These are phyloP conservation scores for Bungarus multicinctus DNA, from an alignment of 2,113 vertebrate genomes.

Conservation along the genomic window DNA sequence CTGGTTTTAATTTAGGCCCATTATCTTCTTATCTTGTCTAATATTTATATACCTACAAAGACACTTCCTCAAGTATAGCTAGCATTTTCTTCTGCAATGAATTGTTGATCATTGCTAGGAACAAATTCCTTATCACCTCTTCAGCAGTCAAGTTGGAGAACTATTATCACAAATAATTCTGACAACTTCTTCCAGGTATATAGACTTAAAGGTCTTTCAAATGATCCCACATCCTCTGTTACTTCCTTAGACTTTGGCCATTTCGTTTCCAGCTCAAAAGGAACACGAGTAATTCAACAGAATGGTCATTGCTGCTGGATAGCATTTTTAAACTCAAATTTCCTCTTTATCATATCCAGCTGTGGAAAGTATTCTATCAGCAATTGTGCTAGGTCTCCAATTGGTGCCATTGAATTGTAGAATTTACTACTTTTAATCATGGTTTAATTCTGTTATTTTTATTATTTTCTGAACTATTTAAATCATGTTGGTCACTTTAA, in stretches of 20 bases:
- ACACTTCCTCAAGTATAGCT: background rate
- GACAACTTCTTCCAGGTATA: background rate
- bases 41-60: background rate
- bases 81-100: background rate
- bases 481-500: background rate
- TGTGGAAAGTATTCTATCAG: background rate
- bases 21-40: background rate
- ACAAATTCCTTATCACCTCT: background rate
- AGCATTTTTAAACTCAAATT: background rate
- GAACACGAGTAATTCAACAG: background rate
- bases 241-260: background rate
- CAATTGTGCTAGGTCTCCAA: background rate
- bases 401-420: background rate
- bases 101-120: background rate
- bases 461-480: background rate
- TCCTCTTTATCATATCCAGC: background rate
- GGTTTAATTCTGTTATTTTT: background rate
- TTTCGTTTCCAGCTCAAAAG: background rate
- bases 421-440: background rate
- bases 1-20: background rate
- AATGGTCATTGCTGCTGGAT: background rate
- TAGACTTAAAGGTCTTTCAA: background rate
- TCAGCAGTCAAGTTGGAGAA: background rate
- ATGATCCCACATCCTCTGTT: background rate
- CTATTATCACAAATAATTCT: background rate